Evolutionary conservation across 64 coral and sea anemone genomes (phyloP).

Genomic region (Dendrophyllia cribrosa): DNA sequence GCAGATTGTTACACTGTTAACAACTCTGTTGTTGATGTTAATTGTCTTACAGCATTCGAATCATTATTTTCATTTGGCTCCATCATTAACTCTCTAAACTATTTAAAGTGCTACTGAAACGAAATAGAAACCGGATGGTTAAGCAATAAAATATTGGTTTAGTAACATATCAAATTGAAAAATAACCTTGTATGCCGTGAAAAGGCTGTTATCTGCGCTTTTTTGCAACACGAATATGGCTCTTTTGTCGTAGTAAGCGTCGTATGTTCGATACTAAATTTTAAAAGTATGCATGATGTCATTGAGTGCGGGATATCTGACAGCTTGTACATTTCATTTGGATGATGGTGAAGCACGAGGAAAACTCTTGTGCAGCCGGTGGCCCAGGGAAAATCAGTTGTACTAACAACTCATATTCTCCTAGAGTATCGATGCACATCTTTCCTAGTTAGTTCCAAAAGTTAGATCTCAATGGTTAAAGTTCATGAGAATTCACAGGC

Average conservation of each 20-base stretch:
- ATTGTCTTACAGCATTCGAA: too few species aligned
- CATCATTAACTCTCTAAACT: too few species aligned
- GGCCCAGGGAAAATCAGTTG: conserved; percentile 50
- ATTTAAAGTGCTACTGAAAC: too few species aligned
- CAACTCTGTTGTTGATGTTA: too few species aligned
- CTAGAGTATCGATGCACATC: conserved; percentile 45
- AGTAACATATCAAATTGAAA: not conserved
- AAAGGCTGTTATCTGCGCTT: conserved; percentile 12
- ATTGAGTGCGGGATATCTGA: not conserved
- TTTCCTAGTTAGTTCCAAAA: conserved; percentile 23
- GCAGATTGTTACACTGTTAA: too few species aligned
- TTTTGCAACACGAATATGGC: conserved; percentile 3
- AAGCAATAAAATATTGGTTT: too few species aligned
- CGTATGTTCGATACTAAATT: not conserved
- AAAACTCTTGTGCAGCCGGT: conserved; percentile 43
- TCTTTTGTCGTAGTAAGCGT: too few species aligned
- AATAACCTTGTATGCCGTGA: conserved; percentile 19
- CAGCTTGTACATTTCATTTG: not conserved
- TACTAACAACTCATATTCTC: conserved; percentile 33
- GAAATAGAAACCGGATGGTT: too few species aligned
- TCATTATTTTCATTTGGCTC: too few species aligned
- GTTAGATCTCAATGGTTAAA: conserved; percentile 45
- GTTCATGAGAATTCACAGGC: conserved; percentile 51
- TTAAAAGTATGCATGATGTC: conserved; percentile 25
- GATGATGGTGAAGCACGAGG: not conserved